A percentile compares a stretch with the other conserved stretches of the same genome.
Evolutionary conservation across 2,113 vertebrate species (phyloP).

Genomic region (Atlantisia rogersi): DNA sequence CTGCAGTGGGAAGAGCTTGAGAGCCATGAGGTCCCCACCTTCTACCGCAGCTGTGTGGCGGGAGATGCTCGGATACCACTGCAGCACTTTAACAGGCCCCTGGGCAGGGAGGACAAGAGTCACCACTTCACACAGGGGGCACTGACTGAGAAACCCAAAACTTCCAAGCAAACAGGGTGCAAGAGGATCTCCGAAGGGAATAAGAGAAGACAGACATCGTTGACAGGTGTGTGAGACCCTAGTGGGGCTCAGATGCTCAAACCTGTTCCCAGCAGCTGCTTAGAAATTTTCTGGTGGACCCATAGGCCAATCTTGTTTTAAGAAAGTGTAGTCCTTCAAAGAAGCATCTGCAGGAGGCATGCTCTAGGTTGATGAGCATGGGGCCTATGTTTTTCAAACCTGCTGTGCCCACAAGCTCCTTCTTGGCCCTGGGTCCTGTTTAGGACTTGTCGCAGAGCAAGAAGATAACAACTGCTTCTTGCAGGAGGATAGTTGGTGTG

Average conservation of each 20-base stretch:
- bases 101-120: constrained; percentile 17
- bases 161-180: constrained; percentile 36
- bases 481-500: background rate
- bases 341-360: background rate
- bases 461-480: background rate
- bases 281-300: background rate
- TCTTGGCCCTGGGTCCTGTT: background rate
- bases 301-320: background rate
- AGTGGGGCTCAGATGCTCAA: background rate
- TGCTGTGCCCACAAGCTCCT: background rate
- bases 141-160: constrained; percentile 30
- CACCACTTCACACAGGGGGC: background rate
- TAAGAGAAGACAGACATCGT: constrained; percentile 82
- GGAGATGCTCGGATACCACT: background rate
- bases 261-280: background rate
- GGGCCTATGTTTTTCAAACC: background rate
- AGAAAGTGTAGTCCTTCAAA: background rate
- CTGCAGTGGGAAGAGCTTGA: constrained; percentile 79
- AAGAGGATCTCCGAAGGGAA: constrained; percentile 8
- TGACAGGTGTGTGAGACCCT: constrained; percentile 77
- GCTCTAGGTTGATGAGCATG: background rate
- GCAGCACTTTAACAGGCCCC: constrained; percentile 12
- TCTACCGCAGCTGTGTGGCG: constrained; percentile 74
- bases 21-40: constrained; percentile 73
- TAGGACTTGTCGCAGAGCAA: background rate